Percentiles rank a stretch among this genome's conserved stretches.
Conservation (phyloP, 2,113 vertebrate genomes). For the Hyla sarda region DNA sequence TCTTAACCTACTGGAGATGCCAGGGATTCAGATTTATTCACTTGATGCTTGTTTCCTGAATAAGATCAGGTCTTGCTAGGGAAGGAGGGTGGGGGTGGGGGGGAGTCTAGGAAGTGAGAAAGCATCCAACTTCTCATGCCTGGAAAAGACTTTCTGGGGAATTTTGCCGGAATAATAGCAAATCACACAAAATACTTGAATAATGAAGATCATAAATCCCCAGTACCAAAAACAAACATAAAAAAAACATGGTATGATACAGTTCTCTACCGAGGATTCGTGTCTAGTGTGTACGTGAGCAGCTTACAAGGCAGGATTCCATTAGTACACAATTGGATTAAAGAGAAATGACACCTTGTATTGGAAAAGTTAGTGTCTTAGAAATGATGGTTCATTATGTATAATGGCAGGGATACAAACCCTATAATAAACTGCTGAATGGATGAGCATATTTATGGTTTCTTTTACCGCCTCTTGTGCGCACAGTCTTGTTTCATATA, state of each 20-base stretch:
- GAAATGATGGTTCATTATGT: background rate
- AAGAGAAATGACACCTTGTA: background rate
- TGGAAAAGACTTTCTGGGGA: constrained; percentile 23
- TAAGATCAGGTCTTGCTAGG: background rate
- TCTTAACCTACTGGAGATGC: constrained; percentile 7
- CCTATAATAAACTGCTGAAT: background rate
- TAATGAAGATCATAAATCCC: constrained; percentile 23
- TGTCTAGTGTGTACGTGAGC: background rate
- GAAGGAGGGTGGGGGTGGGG: too few relatives aligned
- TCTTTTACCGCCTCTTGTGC: background rate
- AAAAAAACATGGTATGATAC: constrained; percentile 7
- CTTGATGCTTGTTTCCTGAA: background rate
- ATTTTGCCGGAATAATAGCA: constrained; percentile 3
- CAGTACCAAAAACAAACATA: constrained; percentile 27
- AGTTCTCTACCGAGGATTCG: constrained; percentile 2
- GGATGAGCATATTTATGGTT: background rate
- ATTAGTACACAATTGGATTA: constrained; percentile 10
- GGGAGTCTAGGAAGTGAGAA: background rate
- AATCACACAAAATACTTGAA: background rate
- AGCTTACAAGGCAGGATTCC: background rate
- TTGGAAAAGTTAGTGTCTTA: background rate
- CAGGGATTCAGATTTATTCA: constrained; percentile 1
- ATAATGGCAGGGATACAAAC: background rate
- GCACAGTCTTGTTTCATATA: background rate
- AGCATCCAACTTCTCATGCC: background rate